Evolutionary conservation across 1,140 invertebrate species (phyloP).

Genomic region (Riptortus pedestris): DNA sequence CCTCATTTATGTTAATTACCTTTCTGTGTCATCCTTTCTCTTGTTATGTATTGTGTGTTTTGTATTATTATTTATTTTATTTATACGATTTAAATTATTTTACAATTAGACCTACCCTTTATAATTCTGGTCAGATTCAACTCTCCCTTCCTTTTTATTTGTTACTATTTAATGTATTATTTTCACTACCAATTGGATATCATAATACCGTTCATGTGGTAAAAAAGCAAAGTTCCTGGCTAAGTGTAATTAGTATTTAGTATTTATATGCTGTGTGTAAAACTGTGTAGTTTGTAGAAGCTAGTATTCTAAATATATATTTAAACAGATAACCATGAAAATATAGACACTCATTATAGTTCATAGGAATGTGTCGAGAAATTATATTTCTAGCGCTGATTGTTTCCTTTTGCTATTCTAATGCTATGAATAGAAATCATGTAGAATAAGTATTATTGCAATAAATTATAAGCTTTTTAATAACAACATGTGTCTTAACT

Average conservation of each 20-base stretch:
- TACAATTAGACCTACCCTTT: background rate
- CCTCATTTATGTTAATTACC: constrained; percentile 9
- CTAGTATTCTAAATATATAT: constrained; percentile 17
- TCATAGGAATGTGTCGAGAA: constrained; percentile 11
- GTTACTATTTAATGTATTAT: background rate
- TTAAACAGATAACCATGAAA: constrained; percentile 4
- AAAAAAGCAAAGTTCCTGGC: constrained; percentile 27
- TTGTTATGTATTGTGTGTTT: constrained; percentile 10
- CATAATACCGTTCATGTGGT: constrained; percentile 12
- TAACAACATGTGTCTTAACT: constrained; percentile 13
- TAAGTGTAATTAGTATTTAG: constrained; percentile 24
- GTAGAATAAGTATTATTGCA: constrained; percentile 15
- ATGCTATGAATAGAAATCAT: constrained; percentile 13
- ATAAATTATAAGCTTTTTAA: constrained; percentile 17
- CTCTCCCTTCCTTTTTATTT: constrained; percentile 1
- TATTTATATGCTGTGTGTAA: constrained; percentile 21
- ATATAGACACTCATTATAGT: constrained; percentile 1
- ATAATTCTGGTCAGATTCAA: constrained; percentile 7
- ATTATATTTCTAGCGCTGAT: constrained; percentile 17
- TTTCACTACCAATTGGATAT: constrained; percentile 12
- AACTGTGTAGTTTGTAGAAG: constrained; percentile 19
- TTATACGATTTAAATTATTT: background rate
- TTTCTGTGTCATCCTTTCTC: constrained; percentile 2
- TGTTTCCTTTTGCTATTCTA: constrained; percentile 16
- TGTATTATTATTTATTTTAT: constrained; percentile 13